A percentile compares a stretch with the other conserved stretches of the same genome.
Evolutionary conservation across 2,113 vertebrate genomes (phyloP).

Genomic region (Protobothrops flavoviridis): DNA sequence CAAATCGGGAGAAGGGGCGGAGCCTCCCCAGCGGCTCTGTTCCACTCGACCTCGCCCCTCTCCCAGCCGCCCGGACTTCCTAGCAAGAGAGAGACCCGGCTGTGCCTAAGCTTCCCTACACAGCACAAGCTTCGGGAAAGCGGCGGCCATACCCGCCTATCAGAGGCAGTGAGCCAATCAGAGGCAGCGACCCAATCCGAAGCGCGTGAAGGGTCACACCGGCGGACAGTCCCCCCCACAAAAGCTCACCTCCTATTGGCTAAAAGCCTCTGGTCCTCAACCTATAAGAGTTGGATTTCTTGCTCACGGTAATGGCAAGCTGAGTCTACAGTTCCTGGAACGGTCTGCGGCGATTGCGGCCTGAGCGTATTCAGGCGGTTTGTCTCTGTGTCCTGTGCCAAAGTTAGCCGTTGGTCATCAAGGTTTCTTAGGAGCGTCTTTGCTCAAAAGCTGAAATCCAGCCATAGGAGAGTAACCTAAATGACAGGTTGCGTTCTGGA

Average conservation of each 20-base stretch:
- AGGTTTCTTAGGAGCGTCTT: not conserved
- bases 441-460: not conserved
- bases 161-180: not conserved
- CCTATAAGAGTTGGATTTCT: not conserved
- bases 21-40: not conserved
- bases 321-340: not conserved
- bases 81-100: not conserved
- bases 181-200: not conserved
- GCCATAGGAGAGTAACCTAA: not conserved
- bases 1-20: constrained; percentile 8
- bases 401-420: not conserved
- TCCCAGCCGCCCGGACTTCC: not conserved
- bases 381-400: not conserved
- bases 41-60: not conserved
- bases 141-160: not conserved
- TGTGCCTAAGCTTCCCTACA: not conserved
- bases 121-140: not conserved
- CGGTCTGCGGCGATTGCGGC: not conserved
- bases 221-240: too few relatives aligned
- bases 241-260: not conserved
- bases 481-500: not conserved
- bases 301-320: not conserved
- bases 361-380: not conserved
- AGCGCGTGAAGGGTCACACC: not conserved
- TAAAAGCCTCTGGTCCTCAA: not conserved